Conservation (phyloP, 2,888 invertebrate species). For the Pyrochroa serraticornis region DNA sequence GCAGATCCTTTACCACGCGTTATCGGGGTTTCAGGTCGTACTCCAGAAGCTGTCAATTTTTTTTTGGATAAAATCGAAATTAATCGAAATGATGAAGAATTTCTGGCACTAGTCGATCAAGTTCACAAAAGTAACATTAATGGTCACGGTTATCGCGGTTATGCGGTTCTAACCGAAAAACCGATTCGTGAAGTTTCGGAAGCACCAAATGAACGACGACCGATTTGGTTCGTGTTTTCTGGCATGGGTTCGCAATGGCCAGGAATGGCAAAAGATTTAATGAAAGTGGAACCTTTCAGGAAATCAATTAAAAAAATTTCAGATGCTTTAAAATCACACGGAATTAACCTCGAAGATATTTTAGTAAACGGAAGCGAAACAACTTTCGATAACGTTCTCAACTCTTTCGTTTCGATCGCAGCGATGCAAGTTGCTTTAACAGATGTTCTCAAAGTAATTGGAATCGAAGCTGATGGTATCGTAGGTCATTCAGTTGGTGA, state of each 20-base stretch:
- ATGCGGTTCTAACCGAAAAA: slow-evolving; percentile 69
- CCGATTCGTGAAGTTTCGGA: slow-evolving; percentile 60
- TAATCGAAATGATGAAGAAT: slow-evolving; percentile 71
- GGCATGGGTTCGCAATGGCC: slow-evolving; percentile 99
- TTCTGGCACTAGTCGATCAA: slow-evolving; percentile 77
- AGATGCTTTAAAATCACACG: slow-evolving; percentile 76
- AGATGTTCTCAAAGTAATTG: slow-evolving; percentile 78
- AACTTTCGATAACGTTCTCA: slow-evolving; percentile 83
- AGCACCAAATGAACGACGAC: slow-evolving; percentile 68
- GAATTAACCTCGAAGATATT: slow-evolving; percentile 81
- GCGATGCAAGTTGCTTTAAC: slow-evolving; percentile 96
- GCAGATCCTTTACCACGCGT: slow-evolving; percentile 69
- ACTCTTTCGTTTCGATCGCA: slow-evolving; percentile 93
- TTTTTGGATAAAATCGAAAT: slow-evolving; percentile 69
- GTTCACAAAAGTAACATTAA: slow-evolving; percentile 73
- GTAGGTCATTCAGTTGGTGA: slow-evolving; percentile 96
- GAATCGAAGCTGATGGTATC: slow-evolving; percentile 90
- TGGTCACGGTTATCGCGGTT: slow-evolving; percentile 83
- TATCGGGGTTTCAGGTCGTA: slow-evolving; percentile 83
- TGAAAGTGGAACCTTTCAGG: slow-evolving; percentile 82
- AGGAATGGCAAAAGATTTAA: slow-evolving; percentile 89
- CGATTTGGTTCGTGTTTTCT: slow-evolving; percentile 94
- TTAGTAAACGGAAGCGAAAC: slow-evolving; percentile 76
- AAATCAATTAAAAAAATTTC: slow-evolving; percentile 78
- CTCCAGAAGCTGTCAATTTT: slow-evolving; percentile 74